phyloP scores from a whole-genome alignment of 2,888 invertebrate species.

The Caenorhabditis macrosperma region DNA sequence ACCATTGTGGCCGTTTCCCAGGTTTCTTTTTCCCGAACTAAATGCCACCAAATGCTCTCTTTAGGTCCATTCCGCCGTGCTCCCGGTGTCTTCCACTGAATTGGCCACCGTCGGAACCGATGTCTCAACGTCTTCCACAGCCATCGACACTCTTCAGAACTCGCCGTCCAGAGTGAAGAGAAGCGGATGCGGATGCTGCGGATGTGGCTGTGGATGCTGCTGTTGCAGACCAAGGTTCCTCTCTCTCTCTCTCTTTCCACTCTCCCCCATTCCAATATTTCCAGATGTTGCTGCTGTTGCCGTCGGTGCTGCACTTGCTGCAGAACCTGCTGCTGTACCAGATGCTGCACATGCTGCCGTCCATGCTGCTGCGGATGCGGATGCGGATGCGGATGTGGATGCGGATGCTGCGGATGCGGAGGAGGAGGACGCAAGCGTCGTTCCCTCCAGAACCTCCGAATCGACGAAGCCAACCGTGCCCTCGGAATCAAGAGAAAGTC shows the following conservation, averaged over 20 bases:
- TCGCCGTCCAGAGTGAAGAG: constrained; percentile 58
- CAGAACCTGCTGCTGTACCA: constrained; percentile 63
- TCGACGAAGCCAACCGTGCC: constrained; percentile 59
- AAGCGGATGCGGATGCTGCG: constrained; percentile 58
- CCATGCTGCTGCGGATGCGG: constrained; percentile 57
- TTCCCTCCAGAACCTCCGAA: constrained; percentile 61
- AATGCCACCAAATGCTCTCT: not conserved
- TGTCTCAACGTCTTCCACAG: constrained; percentile 33
- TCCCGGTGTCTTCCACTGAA: constrained; percentile 48
- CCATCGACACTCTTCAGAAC: constrained; percentile 48
- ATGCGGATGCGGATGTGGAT: constrained; percentile 47
- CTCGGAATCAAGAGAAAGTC: constrained; percentile 58
- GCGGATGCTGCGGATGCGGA: constrained; percentile 64
- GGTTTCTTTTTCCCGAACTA: not conserved
- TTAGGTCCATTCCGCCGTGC: constrained; percentile 40
- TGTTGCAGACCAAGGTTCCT: constrained; percentile 62
- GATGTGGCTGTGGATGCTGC: constrained; percentile 56
- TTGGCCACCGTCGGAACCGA: constrained; percentile 40
- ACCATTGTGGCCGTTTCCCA: constrained; percentile 38
- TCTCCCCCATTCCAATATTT: not conserved
- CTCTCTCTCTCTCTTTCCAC: not conserved
- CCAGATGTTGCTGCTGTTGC: constrained; percentile 59
- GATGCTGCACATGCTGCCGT: constrained; percentile 62
- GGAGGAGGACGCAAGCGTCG: constrained; percentile 62
- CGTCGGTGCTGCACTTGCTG: constrained; percentile 65